Conservation (phyloP, 64 coral and sea anemone genomes). For the Acropora yongei region DNA sequence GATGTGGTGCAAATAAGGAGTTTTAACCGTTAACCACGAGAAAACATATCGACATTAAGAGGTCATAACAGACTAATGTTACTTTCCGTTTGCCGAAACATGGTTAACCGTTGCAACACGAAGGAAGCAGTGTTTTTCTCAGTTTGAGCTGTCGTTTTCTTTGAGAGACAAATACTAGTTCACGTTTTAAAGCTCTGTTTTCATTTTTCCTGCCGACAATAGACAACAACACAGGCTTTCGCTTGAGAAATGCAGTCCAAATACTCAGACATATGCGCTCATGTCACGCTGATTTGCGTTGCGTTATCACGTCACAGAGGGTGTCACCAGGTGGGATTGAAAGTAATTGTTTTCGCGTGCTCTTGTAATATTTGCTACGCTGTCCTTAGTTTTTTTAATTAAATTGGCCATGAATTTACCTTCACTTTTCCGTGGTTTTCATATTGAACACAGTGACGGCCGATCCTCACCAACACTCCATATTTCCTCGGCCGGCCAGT, state of each 20-base stretch:
- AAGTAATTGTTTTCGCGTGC: neutral
- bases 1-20: too few relatives aligned
- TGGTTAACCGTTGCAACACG: neutral
- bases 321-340: too few relatives aligned
- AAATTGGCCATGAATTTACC: neutral
- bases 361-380: neutral
- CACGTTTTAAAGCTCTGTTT: too few relatives aligned
- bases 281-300: neutral
- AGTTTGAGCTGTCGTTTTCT: too few relatives aligned
- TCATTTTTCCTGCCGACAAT: neutral
- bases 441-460: neutral
- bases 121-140: neutral
- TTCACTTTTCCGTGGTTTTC: neutral
- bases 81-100: neutral
- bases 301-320: too few relatives aligned
- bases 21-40: too few relatives aligned
- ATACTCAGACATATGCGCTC: neutral
- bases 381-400: neutral
- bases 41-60: too few relatives aligned
- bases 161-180: too few relatives aligned
- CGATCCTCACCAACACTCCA: neutral
- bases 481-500: neutral
- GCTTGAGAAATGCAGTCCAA: neutral
- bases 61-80: neutral
- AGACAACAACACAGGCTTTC: neutral